Percentiles rank a stretch among this genome's conserved stretches.
Evolutionary conservation across 2,888 invertebrate species (phyloP).

Genomic region (Steinernema carpocapsae): DNA sequence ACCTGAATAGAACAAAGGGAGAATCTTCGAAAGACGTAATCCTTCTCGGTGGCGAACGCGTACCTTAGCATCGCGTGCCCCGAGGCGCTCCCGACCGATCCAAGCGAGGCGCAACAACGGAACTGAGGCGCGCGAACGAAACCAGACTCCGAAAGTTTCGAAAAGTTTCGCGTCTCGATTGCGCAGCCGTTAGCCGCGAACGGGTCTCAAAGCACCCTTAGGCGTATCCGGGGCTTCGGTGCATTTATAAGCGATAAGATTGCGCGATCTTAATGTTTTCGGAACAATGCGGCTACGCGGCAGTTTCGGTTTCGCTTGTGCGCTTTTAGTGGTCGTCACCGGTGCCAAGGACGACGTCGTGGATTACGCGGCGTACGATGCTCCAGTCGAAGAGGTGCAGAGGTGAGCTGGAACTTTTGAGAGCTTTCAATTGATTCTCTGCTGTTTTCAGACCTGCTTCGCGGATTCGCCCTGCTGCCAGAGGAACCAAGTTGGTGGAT

Average conservation of each 20-base stretch:
- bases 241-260: slow-evolving; percentile 22
- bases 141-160: not conserved
- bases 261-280: not conserved
- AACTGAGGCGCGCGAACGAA: not conserved
- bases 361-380: not conserved
- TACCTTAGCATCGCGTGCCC: slow-evolving; percentile 11
- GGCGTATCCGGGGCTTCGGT: not conserved
- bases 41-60: slow-evolving; percentile 20
- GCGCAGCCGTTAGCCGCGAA: not conserved
- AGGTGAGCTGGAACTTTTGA: not conserved
- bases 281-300: slow-evolving; percentile 23
- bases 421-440: too few species aligned
- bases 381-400: not conserved
- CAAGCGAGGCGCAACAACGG: slow-evolving; percentile 9
- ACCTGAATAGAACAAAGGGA: not conserved
- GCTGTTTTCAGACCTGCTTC: not conserved
- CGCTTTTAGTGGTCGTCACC: not conserved
- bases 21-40: not conserved
- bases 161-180: not conserved
- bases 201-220: slow-evolving; percentile 2
- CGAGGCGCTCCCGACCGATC: slow-evolving; percentile 3
- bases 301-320: not conserved
- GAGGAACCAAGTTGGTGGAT: not conserved
- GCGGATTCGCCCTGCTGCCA: not conserved
- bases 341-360: not conserved